Conservation (phyloP, 2,797 vertebrate species). For the Sebastes hopkinsi region DNA sequence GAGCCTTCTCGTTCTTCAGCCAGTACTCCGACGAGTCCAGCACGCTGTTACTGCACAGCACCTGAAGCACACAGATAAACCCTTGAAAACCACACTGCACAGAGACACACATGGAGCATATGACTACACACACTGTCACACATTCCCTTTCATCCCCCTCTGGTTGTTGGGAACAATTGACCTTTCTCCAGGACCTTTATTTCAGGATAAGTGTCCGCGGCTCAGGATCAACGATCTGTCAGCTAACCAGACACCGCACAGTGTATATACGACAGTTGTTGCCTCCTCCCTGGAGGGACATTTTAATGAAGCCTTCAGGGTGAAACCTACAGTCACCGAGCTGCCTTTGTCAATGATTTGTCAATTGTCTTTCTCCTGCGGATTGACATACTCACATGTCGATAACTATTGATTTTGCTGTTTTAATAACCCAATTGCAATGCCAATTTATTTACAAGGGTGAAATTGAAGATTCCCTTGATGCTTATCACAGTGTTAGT, state of each 20-base stretch:
- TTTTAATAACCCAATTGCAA: slow-evolving; percentile 14
- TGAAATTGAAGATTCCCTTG: neutral
- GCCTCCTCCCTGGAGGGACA: slow-evolving; percentile 7
- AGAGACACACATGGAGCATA: neutral
- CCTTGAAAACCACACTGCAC: neutral
- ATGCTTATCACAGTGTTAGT: neutral
- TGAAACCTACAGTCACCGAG: neutral
- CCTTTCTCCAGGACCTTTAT: slow-evolving; percentile 51
- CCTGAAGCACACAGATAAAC: slow-evolving; percentile 79
- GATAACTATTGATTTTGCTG: slow-evolving; percentile 2
- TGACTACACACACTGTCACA: neutral
- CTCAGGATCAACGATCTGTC: slow-evolving; percentile 50
- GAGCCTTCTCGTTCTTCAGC: slow-evolving; percentile 91
- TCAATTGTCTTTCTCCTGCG: neutral
- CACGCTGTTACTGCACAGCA: slow-evolving; percentile 90
- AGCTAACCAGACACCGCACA: slow-evolving; percentile 38
- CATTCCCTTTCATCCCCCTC: slow-evolving; percentile 34
- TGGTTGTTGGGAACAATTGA: slow-evolving; percentile 50
- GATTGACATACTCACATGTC: neutral
- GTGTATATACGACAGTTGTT: neutral
- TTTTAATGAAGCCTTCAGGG: slow-evolving; percentile 26
- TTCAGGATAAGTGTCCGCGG: slow-evolving; percentile 19
- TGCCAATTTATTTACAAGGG: neutral
- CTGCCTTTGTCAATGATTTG: slow-evolving; percentile 1
- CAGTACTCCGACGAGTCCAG: slow-evolving; percentile 96